Conservation (phyloP, 2,113 vertebrate species). For the Paradisaea rubra region DNA sequence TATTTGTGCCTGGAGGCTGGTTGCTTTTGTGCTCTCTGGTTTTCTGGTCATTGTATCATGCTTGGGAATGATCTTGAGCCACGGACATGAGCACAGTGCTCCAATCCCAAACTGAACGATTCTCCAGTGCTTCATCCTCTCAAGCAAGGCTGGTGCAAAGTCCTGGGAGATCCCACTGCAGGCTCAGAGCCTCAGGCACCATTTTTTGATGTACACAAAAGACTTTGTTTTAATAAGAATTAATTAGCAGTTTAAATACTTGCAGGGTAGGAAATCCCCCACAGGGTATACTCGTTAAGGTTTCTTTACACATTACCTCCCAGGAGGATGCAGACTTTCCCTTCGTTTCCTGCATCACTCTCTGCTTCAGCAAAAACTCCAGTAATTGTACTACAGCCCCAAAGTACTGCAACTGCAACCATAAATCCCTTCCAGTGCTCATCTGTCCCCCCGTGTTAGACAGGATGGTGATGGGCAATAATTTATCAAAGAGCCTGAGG, state of each 20-base stretch:
- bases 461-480: slow-evolving; percentile 13
- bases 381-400: neutral
- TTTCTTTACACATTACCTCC: slow-evolving; percentile 55
- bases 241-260: slow-evolving; percentile 60
- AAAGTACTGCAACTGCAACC: neutral
- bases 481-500: slow-evolving; percentile 26
- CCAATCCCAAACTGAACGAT: neutral
- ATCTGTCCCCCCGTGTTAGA: neutral
- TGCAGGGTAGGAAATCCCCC: slow-evolving; percentile 48
- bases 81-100: neutral
- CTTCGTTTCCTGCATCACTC: slow-evolving; percentile 7
- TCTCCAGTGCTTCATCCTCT: neutral
- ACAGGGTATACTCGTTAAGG: neutral
- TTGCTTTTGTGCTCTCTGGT: neutral
- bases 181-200: slow-evolving; percentile 27
- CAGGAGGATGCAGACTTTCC: slow-evolving; percentile 42
- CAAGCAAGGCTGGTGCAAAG: neutral
- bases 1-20: neutral
- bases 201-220: slow-evolving; percentile 42
- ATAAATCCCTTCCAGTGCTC: neutral
- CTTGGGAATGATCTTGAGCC: neutral
- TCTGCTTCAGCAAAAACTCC: slow-evolving; percentile 8
- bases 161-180: slow-evolving; percentile 17
- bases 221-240: slow-evolving; percentile 58
- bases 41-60: neutral